These are phyloP conservation scores for Apocrypta bakeri DNA, from an alignment of 1,140 invertebrate species.

Conservation along the genomic window DNA sequence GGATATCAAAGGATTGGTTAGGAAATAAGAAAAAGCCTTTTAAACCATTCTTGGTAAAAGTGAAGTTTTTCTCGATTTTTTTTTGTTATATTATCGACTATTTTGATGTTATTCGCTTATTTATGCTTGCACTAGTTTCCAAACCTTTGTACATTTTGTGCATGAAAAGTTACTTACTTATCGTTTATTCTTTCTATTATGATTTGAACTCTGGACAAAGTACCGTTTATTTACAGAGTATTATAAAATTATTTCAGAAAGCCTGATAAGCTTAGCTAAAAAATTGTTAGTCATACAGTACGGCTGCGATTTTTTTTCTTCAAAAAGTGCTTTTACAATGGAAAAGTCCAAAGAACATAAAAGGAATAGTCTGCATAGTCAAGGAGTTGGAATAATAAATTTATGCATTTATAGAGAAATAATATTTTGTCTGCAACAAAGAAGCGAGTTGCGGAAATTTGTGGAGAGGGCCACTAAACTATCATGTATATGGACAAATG, in stretches of 20 bases:
- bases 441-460: not conserved
- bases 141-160: not conserved
- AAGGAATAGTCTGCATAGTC: not conserved
- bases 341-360: too few relatives aligned
- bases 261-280: not conserved
- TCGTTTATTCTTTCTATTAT: constrained; percentile 4
- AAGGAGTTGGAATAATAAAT: not conserved
- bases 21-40: not conserved
- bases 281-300: not conserved
- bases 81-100: not conserved
- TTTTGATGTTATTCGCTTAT: not conserved
- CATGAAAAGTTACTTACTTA: not conserved
- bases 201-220: not conserved
- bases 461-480: not conserved
- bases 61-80: not conserved
- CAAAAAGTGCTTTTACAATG: too few relatives aligned
- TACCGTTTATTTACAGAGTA: not conserved
- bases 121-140: not conserved
- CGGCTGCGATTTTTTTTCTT: too few relatives aligned
- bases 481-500: not conserved
- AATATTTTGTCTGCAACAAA: not conserved
- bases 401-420: not conserved
- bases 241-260: not conserved
- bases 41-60: not conserved
- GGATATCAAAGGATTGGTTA: constrained; percentile 2